phyloP scores from a whole-genome alignment of 2,797 vertebrate genomes.

The Microctenopoma stevenorrisi region DNA sequence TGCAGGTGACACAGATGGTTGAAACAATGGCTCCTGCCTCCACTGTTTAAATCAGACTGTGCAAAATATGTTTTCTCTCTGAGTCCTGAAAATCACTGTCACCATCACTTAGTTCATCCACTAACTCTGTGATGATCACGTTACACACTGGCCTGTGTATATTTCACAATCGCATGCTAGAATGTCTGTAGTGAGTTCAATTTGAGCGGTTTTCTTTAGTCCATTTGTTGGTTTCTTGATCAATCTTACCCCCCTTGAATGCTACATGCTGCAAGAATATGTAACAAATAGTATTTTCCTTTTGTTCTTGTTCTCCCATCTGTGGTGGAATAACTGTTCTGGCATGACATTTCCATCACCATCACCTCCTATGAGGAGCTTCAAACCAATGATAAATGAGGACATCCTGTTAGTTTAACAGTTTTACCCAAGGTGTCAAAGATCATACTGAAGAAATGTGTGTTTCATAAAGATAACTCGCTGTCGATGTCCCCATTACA shows the following conservation, averaged over 20 bases:
- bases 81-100: not conserved
- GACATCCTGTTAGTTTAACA: not conserved
- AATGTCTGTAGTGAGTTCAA: slow-evolving; percentile 15
- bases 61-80: not conserved
- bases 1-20: not conserved
- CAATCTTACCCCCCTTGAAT: not conserved
- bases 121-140: not conserved
- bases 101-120: not conserved
- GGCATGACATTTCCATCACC: slow-evolving; percentile 17
- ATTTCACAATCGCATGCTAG: slow-evolving; percentile 2
- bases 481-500: slow-evolving; percentile 21
- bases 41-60: not conserved
- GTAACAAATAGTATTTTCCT: slow-evolving; percentile 31
- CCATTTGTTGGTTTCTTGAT: slow-evolving; percentile 11
- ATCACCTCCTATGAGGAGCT: slow-evolving; percentile 25
- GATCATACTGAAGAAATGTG: slow-evolving; percentile 39
- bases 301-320: slow-evolving; percentile 22
- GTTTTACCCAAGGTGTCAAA: slow-evolving; percentile 43
- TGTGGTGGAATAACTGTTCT: slow-evolving; percentile 24
- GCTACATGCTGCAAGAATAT: slow-evolving; percentile 21
- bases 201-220: not conserved
- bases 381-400: slow-evolving; percentile 14
- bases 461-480: slow-evolving; percentile 29
- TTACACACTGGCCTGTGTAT: not conserved
- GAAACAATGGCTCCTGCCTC: not conserved